Evolutionary conservation across 2,888 invertebrate species (phyloP).

Genomic region (Sinotaia quadrata): DNA sequence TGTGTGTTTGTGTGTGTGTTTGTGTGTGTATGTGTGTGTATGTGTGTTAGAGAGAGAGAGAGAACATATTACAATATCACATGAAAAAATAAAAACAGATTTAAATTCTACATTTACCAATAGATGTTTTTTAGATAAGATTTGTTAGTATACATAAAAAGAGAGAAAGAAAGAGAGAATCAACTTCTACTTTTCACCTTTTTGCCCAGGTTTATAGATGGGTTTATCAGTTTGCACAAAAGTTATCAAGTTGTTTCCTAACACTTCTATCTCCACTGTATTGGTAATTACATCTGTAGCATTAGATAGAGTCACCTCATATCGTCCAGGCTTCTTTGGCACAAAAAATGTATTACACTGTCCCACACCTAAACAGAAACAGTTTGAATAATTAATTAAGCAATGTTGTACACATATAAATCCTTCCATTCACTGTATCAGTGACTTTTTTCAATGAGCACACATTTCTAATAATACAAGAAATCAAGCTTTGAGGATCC

Average conservation of each 20-base stretch:
- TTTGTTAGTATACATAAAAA: too few species aligned
- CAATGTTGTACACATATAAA: too few species aligned
- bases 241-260: constrained; percentile 45
- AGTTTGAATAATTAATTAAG: neutral
- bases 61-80: neutral
- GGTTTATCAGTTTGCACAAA: constrained; percentile 65
- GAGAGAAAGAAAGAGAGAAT: too few species aligned
- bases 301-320: constrained; percentile 31
- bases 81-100: neutral
- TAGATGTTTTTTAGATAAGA: neutral
- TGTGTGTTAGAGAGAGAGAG: too few species aligned
- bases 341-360: constrained; percentile 42
- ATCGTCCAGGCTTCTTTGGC: constrained; percentile 36
- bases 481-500: too few species aligned
- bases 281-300: constrained; percentile 28
- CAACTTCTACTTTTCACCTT: too few species aligned
- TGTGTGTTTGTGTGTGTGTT: too few species aligned
- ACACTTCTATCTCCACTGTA: constrained; percentile 35
- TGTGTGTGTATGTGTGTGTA: too few species aligned
- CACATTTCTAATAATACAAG: too few species aligned
- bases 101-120: neutral
- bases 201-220: constrained; percentile 63
- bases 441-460: too few species aligned
- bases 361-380: constrained; percentile 41
- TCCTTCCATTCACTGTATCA: too few species aligned